Evolutionary conservation across 2,113 vertebrate genomes (phyloP), one percentile per base, ranked within the genome.

Genomic region (Xenopus tropicalis): DNA sequence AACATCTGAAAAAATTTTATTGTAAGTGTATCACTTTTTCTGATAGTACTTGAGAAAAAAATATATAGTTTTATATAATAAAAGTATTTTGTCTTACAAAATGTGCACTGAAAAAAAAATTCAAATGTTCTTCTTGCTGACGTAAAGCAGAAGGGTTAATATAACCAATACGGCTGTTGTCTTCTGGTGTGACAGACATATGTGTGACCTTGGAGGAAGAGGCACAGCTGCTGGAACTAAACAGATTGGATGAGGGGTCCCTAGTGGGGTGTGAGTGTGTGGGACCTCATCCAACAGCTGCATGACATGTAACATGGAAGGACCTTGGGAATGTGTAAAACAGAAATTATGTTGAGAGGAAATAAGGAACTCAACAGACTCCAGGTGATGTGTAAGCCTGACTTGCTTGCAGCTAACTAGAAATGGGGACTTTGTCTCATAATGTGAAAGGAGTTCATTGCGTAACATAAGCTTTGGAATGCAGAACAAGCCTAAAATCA

Each of bases 241-340:
- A 74, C 72, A 74, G 37, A 74, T 74, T 74, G 42, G 42, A 58
- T 2, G 42, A 67, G 63, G 72, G 65, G 64, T 68, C 65, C 72
- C 72, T 57, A 54, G 7, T 54, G 65, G 65, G 72, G 61, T 52
- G 42, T 61, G n/a, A 61, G 57, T 74, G 57, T 68, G 67, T 74
- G 65, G 65, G 65, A 68, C 20, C 51, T 56, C 57, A n/a, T 46
- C 65, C 23, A 74, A 67, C 72, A 74, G 72, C 72, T 74, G 72
- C 57, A 68, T 52, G 59, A 51, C 24, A 62, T 62, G 43, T 61
- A 66, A 57, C 66, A 62, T 61, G 66, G 14, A 62, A 61, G 44
- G 44, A 69, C 44, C 48, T 51, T 23, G n/a, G 64, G 64, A 74
- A 69, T 74, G 46, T 67, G 65, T 21, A 14, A 68, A 69, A 62